Conservation (phyloP, 1,140 invertebrate species). For the Aleiodes sp. region DNA sequence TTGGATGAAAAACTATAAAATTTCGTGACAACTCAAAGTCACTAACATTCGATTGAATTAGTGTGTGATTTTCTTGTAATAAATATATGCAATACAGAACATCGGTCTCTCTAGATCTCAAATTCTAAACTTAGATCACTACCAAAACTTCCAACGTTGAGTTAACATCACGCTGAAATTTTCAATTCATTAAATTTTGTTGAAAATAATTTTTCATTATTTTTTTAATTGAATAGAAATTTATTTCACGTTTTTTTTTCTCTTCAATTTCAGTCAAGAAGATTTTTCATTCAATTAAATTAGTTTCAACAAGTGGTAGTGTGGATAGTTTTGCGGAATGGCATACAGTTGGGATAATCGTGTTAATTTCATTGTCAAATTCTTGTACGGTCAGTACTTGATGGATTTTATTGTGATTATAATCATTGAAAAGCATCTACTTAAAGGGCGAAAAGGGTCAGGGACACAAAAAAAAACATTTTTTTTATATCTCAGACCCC, state of each 20-base stretch:
- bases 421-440: not conserved
- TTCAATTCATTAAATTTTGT: conserved; percentile 20
- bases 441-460: too few species aligned
- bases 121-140: conserved; percentile 40
- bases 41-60: too few species aligned
- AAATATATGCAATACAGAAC: not conserved
- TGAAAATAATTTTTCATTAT: not conserved
- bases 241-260: not conserved
- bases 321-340: conserved; percentile 58
- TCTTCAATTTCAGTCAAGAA: not conserved
- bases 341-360: conserved; percentile 83
- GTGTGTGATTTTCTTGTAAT: too few species aligned
- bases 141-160: conserved; percentile 26
- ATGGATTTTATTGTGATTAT: not conserved
- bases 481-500: too few species aligned
- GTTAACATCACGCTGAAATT: conserved; percentile 32
- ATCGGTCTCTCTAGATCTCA: conserved; percentile 19
- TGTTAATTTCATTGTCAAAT: conserved; percentile 80
- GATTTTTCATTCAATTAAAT: not conserved
- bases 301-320: not conserved
- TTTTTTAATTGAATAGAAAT: not conserved
- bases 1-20: not conserved
- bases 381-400: conserved; percentile 76
- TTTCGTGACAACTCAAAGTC: not conserved
- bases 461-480: conserved; percentile 12